Evolutionary conservation across 1,140 invertebrate species (phyloP).

Genomic region (Polyergus mexicanus): DNA sequence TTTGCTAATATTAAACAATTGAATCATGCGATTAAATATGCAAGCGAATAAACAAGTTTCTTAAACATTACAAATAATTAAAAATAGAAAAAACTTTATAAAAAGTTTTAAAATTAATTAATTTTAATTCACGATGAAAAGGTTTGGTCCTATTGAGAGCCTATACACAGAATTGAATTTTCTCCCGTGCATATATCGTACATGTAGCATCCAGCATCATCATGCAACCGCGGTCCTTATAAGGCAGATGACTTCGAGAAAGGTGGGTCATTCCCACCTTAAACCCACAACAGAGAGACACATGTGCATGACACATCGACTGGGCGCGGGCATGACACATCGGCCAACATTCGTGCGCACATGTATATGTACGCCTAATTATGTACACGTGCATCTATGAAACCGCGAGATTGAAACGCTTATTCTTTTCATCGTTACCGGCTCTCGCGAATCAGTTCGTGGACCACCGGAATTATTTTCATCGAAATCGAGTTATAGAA

Average conservation of each 20-base stretch:
- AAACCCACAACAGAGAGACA: conserved; percentile 50
- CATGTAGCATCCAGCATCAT: background rate
- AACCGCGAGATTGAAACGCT: background rate
- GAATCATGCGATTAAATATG: background rate
- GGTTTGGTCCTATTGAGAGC: background rate
- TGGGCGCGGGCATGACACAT: conserved; percentile 66
- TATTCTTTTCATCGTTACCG: background rate
- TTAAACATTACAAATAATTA: background rate
- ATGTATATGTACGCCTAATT: background rate
- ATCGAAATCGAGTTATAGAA: background rate
- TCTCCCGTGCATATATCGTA: background rate
- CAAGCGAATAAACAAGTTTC: background rate
- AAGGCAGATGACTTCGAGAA: conserved; percentile 15
- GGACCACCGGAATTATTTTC: background rate
- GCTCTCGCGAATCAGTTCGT: background rate
- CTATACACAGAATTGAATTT: background rate
- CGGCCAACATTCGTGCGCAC: conserved; percentile 18
- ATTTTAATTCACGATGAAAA: background rate
- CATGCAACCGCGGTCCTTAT: conserved; percentile 27
- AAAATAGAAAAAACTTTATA: background rate
- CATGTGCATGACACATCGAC: conserved; percentile 65
- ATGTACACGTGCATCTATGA: background rate
- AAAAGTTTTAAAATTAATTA: background rate
- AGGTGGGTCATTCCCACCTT: conserved; percentile 41
- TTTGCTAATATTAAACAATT: background rate